Evolutionary conservation across 1,140 invertebrate genomes (phyloP), one percentile per base, ranked within the genome.

Genomic region (Diplogasteroides magnus): DNA sequence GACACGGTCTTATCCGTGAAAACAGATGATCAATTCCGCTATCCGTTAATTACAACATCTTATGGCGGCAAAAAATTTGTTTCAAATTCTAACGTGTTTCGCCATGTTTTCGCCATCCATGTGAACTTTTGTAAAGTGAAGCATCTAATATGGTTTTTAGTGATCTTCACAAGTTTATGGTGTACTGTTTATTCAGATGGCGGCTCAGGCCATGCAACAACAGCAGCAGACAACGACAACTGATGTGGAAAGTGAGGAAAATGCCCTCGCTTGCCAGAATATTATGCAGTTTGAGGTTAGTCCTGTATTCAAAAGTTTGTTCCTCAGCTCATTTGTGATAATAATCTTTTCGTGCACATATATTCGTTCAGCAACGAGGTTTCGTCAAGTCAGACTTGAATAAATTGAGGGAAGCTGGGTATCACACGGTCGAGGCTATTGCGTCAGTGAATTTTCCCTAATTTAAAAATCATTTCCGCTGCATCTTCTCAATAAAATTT

Each of bases 351-450:
- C 37, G 6, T 48, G 19, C 6, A 48, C 37, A 6, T 11, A 6
- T 13, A 61, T 61, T 61, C 11, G 19, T 67, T 68, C 57, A 58
- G 76, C 72, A 56, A 65, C n/a, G 61, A 64, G 78, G 64, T 66
- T 80, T 72, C 67, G 76, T 59, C 15, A 58, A 27, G 88, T 31
- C 88, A 23, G 96, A 99, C 84, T 88, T 98, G 2, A 95, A 96
- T 83, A 96, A 97, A 79, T 85, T 99, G 19, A 88, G 91, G 84
- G 93, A 97, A 82, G 89, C 90, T 70, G 96, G 95, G 15, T 94
- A 89, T 79, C 89, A 94, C 77, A 98, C 97, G 0, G 91, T 98
- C 0, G 95, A 98, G 84, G 88, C 94, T 0, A 88, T 99, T 26
- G 94, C 94, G 3, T 97, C 6, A 48, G 37, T 48, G 6, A 11